Base-by-base conservation (phyloP, 2,797 vertebrate genomes). In the Sebastolobus alascanus region DNA sequence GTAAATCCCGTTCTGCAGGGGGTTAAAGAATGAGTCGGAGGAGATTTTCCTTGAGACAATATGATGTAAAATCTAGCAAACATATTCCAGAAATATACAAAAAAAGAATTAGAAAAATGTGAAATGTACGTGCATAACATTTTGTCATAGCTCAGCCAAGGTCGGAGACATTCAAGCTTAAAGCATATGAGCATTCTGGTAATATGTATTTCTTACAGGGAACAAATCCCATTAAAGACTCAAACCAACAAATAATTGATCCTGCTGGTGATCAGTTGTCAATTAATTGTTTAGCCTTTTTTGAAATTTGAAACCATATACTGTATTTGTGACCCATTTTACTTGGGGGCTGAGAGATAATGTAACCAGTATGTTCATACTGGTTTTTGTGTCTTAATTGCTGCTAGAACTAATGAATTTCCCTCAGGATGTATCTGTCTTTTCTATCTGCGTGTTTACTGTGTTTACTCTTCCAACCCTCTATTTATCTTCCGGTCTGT, bases 11-110 rank as follows among this genome's bases (percentile, higher is more conserved):
- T 38, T 4, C 63, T 75, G 72, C 64, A 73, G 59, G 52, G 75
- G 80, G 77, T 84, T 73, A 66, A 79, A 29, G 74, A 56, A 85
- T 93, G 84, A 93, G 84, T 92, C 84, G 91, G 66, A 90, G 73
- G 22, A 86, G 61, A 58, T 72, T 82, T 85, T 81, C 59, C 68
- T 59, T 73, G 4, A 68, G 50, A 68, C 70, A 50, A 9, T 59
- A 22, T 58, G 46, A 76, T 68, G 59, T 64, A 4, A 71, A 86
- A 74, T 78, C 22, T 14, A 82, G 20, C 69, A 74, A 70, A 67
- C 0, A 18, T 18, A 25, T 77, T 6, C 6, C 43, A 64, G 60
- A 13, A 54, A 63, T 9, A 18, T 7, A 37, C 1, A 31, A 20
- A 16, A 8, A 38, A 31, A 0, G 2, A 61, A n/a, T 10, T 35